Base-by-base conservation (phyloP, 2,888 invertebrate species). In the Eupithecia subumbrata region DNA sequence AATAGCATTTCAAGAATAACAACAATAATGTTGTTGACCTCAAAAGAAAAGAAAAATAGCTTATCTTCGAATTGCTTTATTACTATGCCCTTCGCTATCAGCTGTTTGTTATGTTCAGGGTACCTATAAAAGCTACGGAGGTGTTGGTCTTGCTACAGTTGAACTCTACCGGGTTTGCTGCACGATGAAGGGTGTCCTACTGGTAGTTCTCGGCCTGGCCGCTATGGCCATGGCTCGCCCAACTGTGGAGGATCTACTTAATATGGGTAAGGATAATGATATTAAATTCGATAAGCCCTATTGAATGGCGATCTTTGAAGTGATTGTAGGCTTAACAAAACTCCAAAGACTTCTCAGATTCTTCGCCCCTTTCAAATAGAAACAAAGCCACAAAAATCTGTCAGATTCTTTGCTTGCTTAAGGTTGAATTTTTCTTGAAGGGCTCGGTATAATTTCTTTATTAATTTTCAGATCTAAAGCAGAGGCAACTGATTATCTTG, bases 401-500 rank as follows among this genome's bases (percentile, higher is more conserved):
- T 11, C 2, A n/a, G n/a, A 11, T 56, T 22, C n/a, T 48, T 48
- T 48, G 18, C 18, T 48, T 52, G n/a, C n/a, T 52, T 52, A 2
- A 52, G 18, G 48, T n/a, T 8, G n/a, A 22, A 52, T 22, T 18
- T 5, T 52, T n/a, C 9, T 52, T n/a, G 18, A 11, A 22, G 8
- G n/a, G 2, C 9, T 52, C n/a, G 8, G n/a, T 14, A n/a, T 52
- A 52, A 52, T 52, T 8, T n/a, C 9, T 56, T 56, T 22, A 8
- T n/a, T 34, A 37, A n/a, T 60, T 86, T 85, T 14, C 81, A 96
- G 96, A 90, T 77, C 85, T 92, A 72, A 91, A 95, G 75, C 84
- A 90, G 64, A 92, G 88, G 80, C 96, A 96, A 87, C 86, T 92
- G 69, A 86, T 90, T 43, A 89, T 96, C 74, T 87, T 95, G 75